Conservation (phyloP, 2,113 vertebrate genomes). For the Anseranas semipalmata region DNA sequence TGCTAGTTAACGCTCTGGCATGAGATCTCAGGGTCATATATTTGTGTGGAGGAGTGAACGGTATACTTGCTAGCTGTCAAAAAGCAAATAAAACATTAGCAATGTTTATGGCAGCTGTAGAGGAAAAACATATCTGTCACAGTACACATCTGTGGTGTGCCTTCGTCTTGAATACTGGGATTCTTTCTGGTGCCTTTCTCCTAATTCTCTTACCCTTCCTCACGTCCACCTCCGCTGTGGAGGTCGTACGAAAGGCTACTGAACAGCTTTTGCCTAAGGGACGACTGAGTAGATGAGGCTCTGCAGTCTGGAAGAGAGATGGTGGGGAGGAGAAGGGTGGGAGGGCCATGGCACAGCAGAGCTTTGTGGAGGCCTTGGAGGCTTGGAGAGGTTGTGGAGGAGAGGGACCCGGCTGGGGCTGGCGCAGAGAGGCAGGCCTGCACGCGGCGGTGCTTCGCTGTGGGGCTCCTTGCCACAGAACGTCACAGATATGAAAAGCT, state of each 20-base stretch:
- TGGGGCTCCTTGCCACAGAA: not conserved
- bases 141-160: not conserved
- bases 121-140: not conserved
- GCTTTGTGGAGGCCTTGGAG: not conserved
- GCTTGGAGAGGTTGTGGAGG: not conserved
- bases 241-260: not conserved
- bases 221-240: not conserved
- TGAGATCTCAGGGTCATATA: not conserved
- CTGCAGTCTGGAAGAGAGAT: not conserved
- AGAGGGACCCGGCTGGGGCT: not conserved
- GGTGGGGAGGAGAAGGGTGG: not conserved
- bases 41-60: constrained; percentile 13
- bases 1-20: not conserved
- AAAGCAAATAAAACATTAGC: constrained; percentile 22
- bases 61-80: not conserved
- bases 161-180: not conserved
- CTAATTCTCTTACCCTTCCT: not conserved
- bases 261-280: not conserved
- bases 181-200: not conserved
- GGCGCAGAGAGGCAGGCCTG: not conserved
- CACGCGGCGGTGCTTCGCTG: not conserved
- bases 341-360: not conserved
- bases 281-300: not conserved
- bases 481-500: not conserved
- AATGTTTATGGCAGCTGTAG: not conserved